Evolutionary conservation across 92 coral and sea anemone species (phyloP), one percentile per base, ranked within the genome.

Genomic region (Heteractis magnifica): DNA sequence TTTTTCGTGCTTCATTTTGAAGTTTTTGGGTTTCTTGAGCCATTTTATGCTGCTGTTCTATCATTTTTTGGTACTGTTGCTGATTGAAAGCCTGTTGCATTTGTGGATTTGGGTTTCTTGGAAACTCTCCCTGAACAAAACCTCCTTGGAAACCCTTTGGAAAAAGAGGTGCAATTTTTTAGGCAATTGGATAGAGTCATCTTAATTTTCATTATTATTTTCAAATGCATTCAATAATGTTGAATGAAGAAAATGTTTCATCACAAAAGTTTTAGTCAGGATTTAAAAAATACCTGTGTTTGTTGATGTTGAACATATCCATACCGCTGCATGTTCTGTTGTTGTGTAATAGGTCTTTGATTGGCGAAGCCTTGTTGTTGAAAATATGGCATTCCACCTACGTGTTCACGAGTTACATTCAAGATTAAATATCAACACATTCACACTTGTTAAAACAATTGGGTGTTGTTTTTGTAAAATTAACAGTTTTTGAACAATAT

Each of bases 41-140:
- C 34, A 82, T 86, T 78, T 86, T 94, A 75, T 91, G 93, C 62
- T 92, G 97, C 56, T 93, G 91, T 16, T 87, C 88, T 18, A 93
- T 85, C 88, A 90, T 83, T 44, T 89, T 88, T 56, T 89, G 91
- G 56, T 93, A 92, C 80, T 90, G 93, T 65, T 90, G 86, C 48
- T 86, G 91, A 8, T 75, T 14, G 68, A 71, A 83, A 6, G 52
- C 41, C 16, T 83, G 53, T 51, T 77, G 73, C 53, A 86, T 56
- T 73, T 72, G 89, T 53, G 86, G 79, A 65, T 72, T 23, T 52
- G 65, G 64, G 64, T 81, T 70, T 3, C 68, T n/a, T 10, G 81
- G 76, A 71, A 68, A 65, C 23, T 81, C 77, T 10, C 65, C 84
- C 13, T 81, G 84, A 1, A 64, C 84, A 81, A 68, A 68, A 11